A percentile compares a stretch with the other conserved stretches of the same genome.
Conservation (phyloP, 2,113 vertebrate genomes). For the Cavia porcellus region DNA sequence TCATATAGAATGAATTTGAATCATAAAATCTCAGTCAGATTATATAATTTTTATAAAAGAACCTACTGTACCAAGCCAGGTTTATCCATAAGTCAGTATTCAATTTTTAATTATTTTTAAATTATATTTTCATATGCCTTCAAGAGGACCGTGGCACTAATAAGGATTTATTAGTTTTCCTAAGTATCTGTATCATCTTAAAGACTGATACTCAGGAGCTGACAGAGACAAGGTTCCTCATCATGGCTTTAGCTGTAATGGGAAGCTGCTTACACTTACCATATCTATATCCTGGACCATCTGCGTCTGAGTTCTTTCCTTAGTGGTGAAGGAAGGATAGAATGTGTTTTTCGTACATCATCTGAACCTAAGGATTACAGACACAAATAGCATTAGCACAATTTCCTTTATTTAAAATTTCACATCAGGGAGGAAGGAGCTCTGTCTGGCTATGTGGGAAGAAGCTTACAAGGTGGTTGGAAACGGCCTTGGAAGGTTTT, state of each 20-base stretch:
- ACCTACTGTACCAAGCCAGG: neutral
- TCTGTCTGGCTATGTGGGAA: neutral
- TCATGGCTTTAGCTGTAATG: neutral
- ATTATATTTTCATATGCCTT: slow-evolving; percentile 18
- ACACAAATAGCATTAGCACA: neutral
- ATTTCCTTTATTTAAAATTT: slow-evolving; percentile 1
- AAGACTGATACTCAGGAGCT: slow-evolving; percentile 48
- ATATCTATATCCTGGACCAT: neutral
- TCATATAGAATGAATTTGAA: slow-evolving; percentile 46
- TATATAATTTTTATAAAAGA: neutral
- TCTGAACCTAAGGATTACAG: slow-evolving; percentile 11
- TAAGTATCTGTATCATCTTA: slow-evolving; percentile 35
- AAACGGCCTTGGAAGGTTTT: neutral
- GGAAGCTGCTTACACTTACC: neutral
- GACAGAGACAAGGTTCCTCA: slow-evolving; percentile 45
- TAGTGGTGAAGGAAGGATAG: neutral
- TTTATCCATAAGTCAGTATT: slow-evolving; percentile 42
- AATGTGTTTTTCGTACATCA: neutral
- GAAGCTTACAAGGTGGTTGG: neutral
- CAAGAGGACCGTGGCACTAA: slow-evolving; percentile 1
- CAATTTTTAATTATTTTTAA: slow-evolving; percentile 24
- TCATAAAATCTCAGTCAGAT: neutral
- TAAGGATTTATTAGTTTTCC: slow-evolving; percentile 49
- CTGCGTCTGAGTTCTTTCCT: neutral
- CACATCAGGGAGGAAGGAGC: neutral